Evolutionary conservation across 2,888 invertebrate genomes (phyloP).

Genomic region (Idaea aversata): DNA sequence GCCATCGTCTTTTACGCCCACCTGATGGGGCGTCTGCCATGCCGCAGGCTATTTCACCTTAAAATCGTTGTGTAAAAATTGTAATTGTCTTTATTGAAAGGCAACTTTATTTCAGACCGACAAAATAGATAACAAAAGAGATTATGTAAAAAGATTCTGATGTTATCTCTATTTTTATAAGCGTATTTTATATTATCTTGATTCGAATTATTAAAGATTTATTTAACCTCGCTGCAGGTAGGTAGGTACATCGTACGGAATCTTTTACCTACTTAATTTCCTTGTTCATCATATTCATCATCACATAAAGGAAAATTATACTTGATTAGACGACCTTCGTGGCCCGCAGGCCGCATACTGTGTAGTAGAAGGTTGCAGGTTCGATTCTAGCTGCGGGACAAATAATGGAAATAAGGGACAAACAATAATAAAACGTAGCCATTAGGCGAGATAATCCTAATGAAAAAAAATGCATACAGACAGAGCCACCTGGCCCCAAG

Average conservation of each 20-base stretch:
- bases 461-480: no score
- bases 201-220: background rate
- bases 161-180: background rate
- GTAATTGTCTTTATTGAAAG: no score
- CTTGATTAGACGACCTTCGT: background rate
- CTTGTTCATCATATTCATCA: background rate
- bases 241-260: background rate
- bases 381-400: conserved; percentile 1
- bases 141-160: background rate
- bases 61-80: no score
- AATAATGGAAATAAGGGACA: conserved; percentile 8
- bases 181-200: background rate
- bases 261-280: background rate
- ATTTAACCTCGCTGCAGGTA: background rate
- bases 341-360: background rate
- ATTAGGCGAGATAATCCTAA: no score
- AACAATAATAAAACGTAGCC: background rate
- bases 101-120: no score
- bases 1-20: no score
- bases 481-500: no score
- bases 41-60: no score
- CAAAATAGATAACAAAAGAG: no score
- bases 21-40: no score
- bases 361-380: background rate
- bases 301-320: background rate